Base-by-base conservation (phyloP, 2,888 invertebrate genomes). In the Phymatocera aterrima region DNA sequence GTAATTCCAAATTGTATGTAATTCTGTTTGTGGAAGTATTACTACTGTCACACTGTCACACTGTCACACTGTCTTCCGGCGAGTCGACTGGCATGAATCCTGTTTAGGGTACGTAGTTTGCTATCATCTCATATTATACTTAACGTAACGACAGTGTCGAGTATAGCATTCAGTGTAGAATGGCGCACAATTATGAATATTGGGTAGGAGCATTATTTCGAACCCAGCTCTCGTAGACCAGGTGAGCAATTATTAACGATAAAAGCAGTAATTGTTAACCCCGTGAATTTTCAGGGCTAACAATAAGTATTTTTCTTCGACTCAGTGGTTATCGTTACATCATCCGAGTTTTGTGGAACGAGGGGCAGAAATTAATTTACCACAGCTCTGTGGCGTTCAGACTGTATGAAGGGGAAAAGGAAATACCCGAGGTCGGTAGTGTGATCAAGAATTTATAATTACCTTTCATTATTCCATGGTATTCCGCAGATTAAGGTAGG, bases 391-490 rank as follows among this genome's bases (percentile, higher is more conserved):
- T 68, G 68, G 46, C 43, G 24, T 68, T 68, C 46, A 43, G 43
- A 43, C 46, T 46, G 21, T 46, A 46, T 28, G 24, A 43, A 68
- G 40, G 43, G 40, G 1, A 54, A n/a, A 54, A 3, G 34, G 68
- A 15, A n/a, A 15, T 43, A 43, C 15, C 43, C 5, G n/a, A 0
- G 1, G 34, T 34, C 3, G 34, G 64, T n/a, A n/a, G n/a, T 68
- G 68, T 68, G 68, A 68, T 68, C 68, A 68, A 68, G 46, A 43
- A 46, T 68, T 68, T 43, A 68, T 68, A 68, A 68, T 68, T 46
- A 68, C 43, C 68, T 46, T 68, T 46, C 24, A 68, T 68, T 68
- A 68, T 68, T 68, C 15, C 15, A 46, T 15, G 21, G 24, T 46
- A 10, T 18, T 37, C 3, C 15, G 8, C 21, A 34, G 24, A 68